A percentile compares a stretch with the other conserved stretches of the same genome.
phyloP scores from a whole-genome alignment of 2,888 invertebrate genomes.

The Cancer borealis region DNA sequence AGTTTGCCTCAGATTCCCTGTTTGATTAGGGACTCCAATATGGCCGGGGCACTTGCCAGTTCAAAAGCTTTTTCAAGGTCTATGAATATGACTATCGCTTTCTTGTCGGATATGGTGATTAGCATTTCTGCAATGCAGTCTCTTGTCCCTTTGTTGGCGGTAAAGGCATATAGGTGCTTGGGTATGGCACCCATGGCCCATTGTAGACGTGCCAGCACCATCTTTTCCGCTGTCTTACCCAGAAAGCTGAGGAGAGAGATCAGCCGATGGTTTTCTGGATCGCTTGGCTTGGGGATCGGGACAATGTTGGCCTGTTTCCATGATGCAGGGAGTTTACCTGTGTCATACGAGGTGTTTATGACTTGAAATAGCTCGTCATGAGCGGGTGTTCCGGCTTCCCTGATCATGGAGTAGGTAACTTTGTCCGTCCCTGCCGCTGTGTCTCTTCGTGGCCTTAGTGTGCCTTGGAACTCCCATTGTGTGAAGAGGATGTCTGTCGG shows the following conservation, averaged over 20 bases:
- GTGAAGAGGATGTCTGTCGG: conserved; percentile 7
- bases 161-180: background rate
- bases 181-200: background rate
- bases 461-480: background rate
- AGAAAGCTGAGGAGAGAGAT: conserved; percentile 43
- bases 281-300: conserved; percentile 27
- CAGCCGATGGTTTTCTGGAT: background rate
- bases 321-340: background rate
- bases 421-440: background rate
- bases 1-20: background rate
- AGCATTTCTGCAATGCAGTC: background rate
- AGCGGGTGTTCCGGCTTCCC: background rate
- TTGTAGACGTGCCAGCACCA: background rate
- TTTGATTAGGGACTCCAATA: background rate
- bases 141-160: background rate
- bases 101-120: background rate
- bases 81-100: background rate
- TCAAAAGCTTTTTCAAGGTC: conserved; percentile 35
- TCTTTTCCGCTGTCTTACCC: conserved; percentile 28
- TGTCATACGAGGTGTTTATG: background rate
- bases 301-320: background rate
- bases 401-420: background rate
- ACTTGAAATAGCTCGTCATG: background rate
- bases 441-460: background rate
- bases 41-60: background rate